These are phyloP conservation scores for Esox lucius DNA, from an alignment of 2,797 vertebrate species.

Conservation along the genomic window DNA sequence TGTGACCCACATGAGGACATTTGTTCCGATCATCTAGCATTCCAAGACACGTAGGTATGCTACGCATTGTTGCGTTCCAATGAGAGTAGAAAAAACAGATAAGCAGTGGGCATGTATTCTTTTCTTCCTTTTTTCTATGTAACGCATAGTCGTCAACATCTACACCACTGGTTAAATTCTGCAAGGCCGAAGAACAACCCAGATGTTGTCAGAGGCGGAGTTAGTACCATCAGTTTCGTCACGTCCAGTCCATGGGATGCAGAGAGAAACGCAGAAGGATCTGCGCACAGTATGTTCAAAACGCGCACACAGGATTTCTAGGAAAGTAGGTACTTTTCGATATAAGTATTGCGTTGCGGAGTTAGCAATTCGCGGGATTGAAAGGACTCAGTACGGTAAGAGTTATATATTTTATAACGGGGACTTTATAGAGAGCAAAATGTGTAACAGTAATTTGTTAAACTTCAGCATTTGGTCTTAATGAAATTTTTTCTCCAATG, in stretches of 20 bases:
- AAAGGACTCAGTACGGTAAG: neutral
- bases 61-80: neutral
- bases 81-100: no score
- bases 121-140: no score
- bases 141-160: no score
- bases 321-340: neutral
- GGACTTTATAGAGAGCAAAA: neutral
- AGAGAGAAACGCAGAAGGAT: neutral
- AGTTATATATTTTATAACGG: neutral
- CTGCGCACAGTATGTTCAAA: neutral
- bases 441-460: neutral
- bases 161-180: no score
- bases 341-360: neutral
- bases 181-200: neutral
- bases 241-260: neutral
- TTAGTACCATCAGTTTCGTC: neutral
- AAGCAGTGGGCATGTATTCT: no score
- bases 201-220: neutral
- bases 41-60: slow-evolving; percentile 46
- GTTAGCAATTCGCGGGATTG: neutral
- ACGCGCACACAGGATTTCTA: neutral
- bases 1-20: no score
- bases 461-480: neutral
- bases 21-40: slow-evolving; percentile 52
- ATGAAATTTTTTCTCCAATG: neutral